Evolutionary conservation across 2,113 vertebrate species (phyloP).

Genomic region (Hypocryptadius cinnamomeus): DNA sequence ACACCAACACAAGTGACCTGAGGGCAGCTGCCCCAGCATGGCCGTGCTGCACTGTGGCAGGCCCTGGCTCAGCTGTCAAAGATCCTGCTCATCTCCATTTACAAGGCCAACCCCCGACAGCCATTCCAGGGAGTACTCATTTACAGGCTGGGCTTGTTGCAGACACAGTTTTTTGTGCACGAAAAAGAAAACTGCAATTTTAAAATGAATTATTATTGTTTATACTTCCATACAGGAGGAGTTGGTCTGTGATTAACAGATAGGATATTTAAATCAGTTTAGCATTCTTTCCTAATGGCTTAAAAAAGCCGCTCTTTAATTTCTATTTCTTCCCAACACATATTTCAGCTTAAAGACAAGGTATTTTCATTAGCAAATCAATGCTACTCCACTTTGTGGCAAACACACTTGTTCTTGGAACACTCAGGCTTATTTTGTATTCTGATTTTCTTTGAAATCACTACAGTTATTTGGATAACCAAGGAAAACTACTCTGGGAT

Average conservation of each 20-base stretch:
- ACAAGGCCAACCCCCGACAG: not conserved
- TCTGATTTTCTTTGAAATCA: not conserved
- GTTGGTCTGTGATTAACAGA: not conserved
- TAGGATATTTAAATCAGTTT: not conserved
- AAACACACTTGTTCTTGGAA: not conserved
- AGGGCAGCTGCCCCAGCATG: fast-evolving
- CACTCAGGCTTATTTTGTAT: not conserved
- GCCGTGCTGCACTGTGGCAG: not conserved
- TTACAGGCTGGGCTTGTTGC: not conserved
- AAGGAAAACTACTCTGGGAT: not conserved
- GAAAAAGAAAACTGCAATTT: not conserved
- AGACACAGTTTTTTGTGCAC: not conserved
- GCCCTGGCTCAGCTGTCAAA: not conserved
- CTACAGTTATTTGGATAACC: not conserved
- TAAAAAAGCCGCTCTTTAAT: not conserved
- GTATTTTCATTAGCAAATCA: not conserved
- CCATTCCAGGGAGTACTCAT: not conserved
- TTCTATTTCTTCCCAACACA: not conserved
- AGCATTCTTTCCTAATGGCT: not conserved
- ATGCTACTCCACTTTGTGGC: not conserved
- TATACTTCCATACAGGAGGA: not conserved
- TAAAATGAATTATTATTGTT: not conserved
- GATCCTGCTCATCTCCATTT: not conserved
- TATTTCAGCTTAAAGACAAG: not conserved
- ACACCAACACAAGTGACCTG: not conserved